Evolutionary conservation across 2,888 invertebrate genomes (phyloP).

Genomic region (Dicyrtomina minuta): DNA sequence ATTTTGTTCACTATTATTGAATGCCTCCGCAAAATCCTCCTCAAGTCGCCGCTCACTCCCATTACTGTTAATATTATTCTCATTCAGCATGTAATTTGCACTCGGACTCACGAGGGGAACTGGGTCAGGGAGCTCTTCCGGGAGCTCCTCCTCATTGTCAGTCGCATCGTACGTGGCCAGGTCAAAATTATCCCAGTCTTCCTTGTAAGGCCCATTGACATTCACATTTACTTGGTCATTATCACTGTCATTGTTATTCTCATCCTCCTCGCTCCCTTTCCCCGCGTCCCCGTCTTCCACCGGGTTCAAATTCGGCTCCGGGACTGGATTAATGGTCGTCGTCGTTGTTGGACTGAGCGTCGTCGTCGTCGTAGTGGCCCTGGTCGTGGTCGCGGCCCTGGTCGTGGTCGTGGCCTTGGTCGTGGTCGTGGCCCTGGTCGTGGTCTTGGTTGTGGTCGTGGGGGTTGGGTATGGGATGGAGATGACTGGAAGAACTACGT

Average conservation of each 20-base stretch:
- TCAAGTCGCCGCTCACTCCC: slow-evolving; percentile 33
- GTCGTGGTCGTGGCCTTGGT: neutral
- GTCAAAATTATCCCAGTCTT: slow-evolving; percentile 9
- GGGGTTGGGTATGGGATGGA: neutral
- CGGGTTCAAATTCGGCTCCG: neutral
- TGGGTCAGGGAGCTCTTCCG: slow-evolving; percentile 47
- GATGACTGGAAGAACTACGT: neutral
- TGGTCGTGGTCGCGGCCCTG: neutral
- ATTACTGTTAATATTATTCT: slow-evolving; percentile 45
- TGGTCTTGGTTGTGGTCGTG: neutral
- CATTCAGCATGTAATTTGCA: slow-evolving; percentile 26
- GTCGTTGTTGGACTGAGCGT: neutral
- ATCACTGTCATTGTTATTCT: neutral
- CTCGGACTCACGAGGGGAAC: slow-evolving; percentile 43
- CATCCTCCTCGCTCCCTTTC: neutral
- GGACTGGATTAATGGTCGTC: neutral
- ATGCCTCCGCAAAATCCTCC: slow-evolving; percentile 51
- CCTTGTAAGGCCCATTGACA: too few relatives aligned
- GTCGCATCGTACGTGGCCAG: neutral
- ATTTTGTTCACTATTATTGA: slow-evolving; percentile 40
- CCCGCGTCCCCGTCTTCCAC: neutral
- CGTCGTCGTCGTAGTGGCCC: neutral
- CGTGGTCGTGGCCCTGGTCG: neutral
- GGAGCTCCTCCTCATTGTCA: slow-evolving; percentile 35
- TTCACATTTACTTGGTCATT: slow-evolving; percentile 2